These are phyloP conservation scores for Perccottus glenii DNA, from an alignment of 2,113 vertebrate species.

Conservation along the genomic window DNA sequence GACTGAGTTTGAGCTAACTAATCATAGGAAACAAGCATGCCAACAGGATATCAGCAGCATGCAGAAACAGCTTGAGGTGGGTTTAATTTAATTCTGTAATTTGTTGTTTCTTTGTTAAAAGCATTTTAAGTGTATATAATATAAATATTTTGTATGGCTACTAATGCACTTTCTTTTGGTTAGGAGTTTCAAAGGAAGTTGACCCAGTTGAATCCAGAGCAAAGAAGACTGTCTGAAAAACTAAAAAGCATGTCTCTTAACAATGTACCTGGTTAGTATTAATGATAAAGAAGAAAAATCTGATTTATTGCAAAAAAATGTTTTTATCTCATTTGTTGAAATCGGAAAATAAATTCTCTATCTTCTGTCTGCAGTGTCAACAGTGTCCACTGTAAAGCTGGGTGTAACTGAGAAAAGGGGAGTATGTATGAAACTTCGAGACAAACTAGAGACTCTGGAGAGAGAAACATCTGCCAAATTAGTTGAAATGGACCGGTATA, in stretches of 20 bases:
- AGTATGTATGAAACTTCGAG: constrained; percentile 86
- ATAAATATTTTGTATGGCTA: constrained; percentile 7
- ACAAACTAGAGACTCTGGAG: constrained; percentile 87
- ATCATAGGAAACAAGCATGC: constrained; percentile 85
- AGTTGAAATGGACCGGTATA: constrained; percentile 90
- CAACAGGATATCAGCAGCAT: constrained; percentile 87
- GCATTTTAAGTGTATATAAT: neutral
- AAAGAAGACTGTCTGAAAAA: constrained; percentile 87
- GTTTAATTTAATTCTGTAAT: neutral
- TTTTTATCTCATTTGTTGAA: too few species aligned
- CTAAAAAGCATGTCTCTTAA: constrained; percentile 82
- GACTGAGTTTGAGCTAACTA: constrained; percentile 85
- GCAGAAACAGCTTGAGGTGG: constrained; percentile 89
- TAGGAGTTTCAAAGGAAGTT: constrained; percentile 94
- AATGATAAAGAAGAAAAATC: neutral
- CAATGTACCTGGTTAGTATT: constrained; percentile 83
- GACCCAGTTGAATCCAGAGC: constrained; percentile 86
- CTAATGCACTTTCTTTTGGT: constrained; percentile 12
- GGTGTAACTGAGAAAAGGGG: constrained; percentile 85
- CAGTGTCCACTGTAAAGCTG: constrained; percentile 76
- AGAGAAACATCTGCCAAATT: constrained; percentile 90
- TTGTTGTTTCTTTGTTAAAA: neutral
- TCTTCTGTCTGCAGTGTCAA: constrained; percentile 52
- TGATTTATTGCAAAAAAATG: too few species aligned
- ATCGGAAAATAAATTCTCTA: constrained; percentile 1